These are phyloP conservation scores for Antitype chi DNA, from an alignment of 2,888 invertebrate genomes.

Conservation along the genomic window DNA sequence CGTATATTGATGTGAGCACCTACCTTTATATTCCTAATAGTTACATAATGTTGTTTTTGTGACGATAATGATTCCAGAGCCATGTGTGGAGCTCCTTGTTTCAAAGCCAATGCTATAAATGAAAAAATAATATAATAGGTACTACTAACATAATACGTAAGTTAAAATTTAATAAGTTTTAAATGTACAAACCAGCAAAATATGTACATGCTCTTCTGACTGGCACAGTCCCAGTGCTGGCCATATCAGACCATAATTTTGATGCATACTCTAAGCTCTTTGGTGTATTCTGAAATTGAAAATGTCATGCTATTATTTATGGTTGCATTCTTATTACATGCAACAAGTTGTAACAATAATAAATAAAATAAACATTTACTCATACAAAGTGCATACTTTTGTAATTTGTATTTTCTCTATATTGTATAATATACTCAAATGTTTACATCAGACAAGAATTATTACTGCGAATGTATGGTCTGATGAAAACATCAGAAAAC, in stretches of 20 bases:
- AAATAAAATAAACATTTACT: neutral
- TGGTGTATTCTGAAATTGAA: constrained; percentile 91
- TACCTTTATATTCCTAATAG: constrained; percentile 93
- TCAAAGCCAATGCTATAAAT: constrained; percentile 91
- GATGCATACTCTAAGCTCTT: constrained; percentile 92
- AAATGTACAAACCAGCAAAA: constrained; percentile 86
- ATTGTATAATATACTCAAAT: neutral
- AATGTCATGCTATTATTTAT: neutral
- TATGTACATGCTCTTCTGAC: constrained; percentile 92
- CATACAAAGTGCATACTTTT: too few species aligned
- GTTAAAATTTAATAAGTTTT: neutral
- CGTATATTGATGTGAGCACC: constrained; percentile 21
- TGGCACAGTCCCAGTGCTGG: constrained; percentile 89
- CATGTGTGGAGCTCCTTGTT: constrained; percentile 92
- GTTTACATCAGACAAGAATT: neutral
- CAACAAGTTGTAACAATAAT: neutral
- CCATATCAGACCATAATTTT: constrained; percentile 91
- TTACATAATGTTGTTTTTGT: constrained; percentile 91
- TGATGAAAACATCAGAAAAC: neutral
- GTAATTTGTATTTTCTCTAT: neutral
- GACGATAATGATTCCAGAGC: constrained; percentile 92
- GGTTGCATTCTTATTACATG: neutral
- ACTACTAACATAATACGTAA: neutral
- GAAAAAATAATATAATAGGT: constrained; percentile 43
- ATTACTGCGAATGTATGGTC: neutral